Percentiles rank a stretch among this genome's conserved stretches.
Evolutionary conservation across 1,140 invertebrate genomes (phyloP).

Genomic region (Varroa destructor): DNA sequence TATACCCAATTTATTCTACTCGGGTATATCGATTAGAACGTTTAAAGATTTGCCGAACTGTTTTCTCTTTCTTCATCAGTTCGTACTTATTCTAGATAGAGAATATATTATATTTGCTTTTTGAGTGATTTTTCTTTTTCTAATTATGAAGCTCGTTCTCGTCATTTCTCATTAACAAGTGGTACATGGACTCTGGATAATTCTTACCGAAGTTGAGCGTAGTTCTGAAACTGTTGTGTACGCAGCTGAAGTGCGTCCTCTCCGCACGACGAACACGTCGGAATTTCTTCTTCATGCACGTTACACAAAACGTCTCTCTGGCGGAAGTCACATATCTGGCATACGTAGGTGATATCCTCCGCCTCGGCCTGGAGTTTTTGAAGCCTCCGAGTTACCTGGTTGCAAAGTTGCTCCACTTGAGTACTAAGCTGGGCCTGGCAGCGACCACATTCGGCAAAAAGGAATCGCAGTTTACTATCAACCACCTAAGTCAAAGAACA

Average conservation of each 20-base stretch:
- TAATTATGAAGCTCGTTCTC: too few relatives aligned
- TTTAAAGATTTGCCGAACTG: too few relatives aligned
- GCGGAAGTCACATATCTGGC: constrained; percentile 5
- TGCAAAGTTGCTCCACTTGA: constrained; percentile 14
- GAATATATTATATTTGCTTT: too few relatives aligned
- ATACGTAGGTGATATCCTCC: constrained; percentile 2
- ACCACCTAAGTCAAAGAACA: not conserved
- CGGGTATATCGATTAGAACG: too few relatives aligned
- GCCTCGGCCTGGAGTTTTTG: constrained; percentile 1
- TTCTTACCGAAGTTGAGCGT: constrained; percentile 5
- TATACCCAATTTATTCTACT: too few relatives aligned
- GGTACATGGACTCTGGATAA: too few relatives aligned
- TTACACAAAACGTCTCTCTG: constrained; percentile 3
- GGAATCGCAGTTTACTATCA: not conserved
- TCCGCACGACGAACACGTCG: not conserved
- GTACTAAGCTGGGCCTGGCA: not conserved
- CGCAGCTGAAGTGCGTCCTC: constrained; percentile 5
- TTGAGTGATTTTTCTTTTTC: too few relatives aligned
- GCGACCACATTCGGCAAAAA: constrained; percentile 4
- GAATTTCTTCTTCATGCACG: constrained; percentile 19
- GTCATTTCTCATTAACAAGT: too few relatives aligned
- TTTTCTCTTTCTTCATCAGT: too few relatives aligned
- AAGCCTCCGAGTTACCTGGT: constrained; percentile 6
- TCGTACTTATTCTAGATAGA: too few relatives aligned
- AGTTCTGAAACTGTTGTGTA: not conserved